Evolutionary conservation across 2,113 vertebrate species (phyloP).

Genomic region (Phylloscopus trochilus): DNA sequence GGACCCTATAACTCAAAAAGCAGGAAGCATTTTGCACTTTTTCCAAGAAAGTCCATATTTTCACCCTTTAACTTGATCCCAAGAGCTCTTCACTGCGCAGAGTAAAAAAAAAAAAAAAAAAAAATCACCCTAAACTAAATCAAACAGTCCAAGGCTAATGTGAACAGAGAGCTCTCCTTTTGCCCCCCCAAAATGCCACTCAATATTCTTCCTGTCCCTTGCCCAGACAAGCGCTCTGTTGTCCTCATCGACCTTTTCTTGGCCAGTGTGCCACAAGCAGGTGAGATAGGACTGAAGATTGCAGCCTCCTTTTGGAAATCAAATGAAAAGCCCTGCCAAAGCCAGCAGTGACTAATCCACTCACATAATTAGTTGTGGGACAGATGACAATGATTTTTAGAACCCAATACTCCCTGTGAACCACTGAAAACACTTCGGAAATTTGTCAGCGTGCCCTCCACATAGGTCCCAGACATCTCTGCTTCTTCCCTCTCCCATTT

Average conservation of each 20-base stretch:
- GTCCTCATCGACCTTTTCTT: background rate
- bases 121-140: background rate
- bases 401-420: background rate
- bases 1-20: background rate
- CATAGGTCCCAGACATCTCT: background rate
- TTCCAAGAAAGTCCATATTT: background rate
- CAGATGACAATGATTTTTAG: background rate
- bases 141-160: background rate
- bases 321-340: background rate
- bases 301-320: background rate
- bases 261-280: background rate
- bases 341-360: slow-evolving; percentile 5
- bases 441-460: background rate
- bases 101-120: background rate
- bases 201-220: background rate
- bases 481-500: background rate
- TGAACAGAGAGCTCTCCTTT: background rate
- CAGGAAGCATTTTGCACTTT: background rate
- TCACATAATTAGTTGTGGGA: slow-evolving; percentile 7
- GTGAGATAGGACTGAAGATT: background rate
- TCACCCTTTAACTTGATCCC: background rate
- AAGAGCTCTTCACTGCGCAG: background rate
- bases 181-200: background rate
- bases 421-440: background rate
- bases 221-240: background rate